A percentile compares a stretch with the other conserved stretches of the same genome.
Evolutionary conservation across 1,140 invertebrate genomes (phyloP).

Genomic region (Drosophila nasuta): DNA sequence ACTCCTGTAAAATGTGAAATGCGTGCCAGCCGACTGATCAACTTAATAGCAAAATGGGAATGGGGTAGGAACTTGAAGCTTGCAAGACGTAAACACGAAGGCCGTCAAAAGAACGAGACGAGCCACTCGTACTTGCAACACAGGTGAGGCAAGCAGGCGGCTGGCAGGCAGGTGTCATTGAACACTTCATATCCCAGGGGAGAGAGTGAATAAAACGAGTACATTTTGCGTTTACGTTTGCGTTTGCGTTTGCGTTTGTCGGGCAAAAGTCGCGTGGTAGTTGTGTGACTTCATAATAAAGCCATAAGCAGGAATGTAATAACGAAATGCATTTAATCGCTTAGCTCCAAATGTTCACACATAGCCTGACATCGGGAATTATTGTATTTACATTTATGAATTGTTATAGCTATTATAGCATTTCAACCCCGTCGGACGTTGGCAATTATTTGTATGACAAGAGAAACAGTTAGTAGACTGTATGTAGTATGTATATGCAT

Average conservation of each 20-base stretch:
- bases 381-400: conserved; percentile 21
- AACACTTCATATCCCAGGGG: conserved; percentile 3
- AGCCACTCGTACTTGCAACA: not conserved
- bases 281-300: conserved; percentile 3
- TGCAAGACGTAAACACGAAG: conserved; percentile 45
- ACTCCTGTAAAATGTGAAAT: conserved; percentile 52
- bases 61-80: conserved; percentile 34
- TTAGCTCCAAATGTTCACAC: conserved; percentile 18
- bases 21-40: conserved; percentile 71
- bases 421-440: not conserved
- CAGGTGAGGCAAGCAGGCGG: conserved; percentile 6
- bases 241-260: not conserved
- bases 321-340: conserved; percentile 26
- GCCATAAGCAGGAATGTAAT: conserved; percentile 23
- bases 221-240: not conserved
- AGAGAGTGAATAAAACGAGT: conserved; percentile 8
- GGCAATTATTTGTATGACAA: conserved; percentile 5
- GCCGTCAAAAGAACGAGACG: conserved; percentile 2
- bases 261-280: conserved; percentile 11
- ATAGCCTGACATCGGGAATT: conserved; percentile 18
- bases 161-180: conserved; percentile 16
- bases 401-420: conserved; percentile 1
- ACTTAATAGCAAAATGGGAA: conserved; percentile 41
- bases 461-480: conserved; percentile 2
- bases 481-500: not conserved